A percentile compares a stretch with the other conserved stretches of the same genome.
These are phyloP conservation scores for Sorex maritimensis DNA, from an alignment of 2,797 vertebrate genomes.

Conservation along the genomic window DNA sequence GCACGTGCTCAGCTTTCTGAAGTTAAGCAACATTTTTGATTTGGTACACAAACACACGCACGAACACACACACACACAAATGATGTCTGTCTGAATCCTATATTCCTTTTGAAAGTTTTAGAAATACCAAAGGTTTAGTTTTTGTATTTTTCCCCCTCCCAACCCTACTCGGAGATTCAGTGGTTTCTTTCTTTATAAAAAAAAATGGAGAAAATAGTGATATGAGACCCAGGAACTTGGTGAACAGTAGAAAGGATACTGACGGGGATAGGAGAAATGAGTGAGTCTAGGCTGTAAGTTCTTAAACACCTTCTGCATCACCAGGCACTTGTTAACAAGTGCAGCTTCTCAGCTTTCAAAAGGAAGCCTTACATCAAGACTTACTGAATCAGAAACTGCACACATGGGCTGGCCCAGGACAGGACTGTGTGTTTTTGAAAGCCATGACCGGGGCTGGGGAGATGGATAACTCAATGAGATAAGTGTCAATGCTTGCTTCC, in stretches of 20 bases:
- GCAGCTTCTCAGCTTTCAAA: neutral
- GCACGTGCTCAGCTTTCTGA: no score
- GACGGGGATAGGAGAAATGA: neutral
- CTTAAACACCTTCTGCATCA: no score
- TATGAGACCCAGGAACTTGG: neutral
- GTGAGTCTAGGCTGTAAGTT: neutral
- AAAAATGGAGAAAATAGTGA: neutral
- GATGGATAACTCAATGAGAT: no score
- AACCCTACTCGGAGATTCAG: neutral
- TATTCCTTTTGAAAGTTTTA: slow-evolving; percentile 7
- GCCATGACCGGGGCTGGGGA: neutral
- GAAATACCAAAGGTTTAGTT: neutral
- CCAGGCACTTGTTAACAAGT: neutral
- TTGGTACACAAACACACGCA: neutral
- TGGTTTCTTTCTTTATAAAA: neutral
- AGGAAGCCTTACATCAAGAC: neutral
- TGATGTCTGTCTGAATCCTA: neutral
- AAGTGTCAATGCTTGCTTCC: no score
- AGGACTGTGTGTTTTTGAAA: slow-evolving; percentile 31
- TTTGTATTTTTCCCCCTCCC: neutral
- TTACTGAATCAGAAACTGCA: neutral
- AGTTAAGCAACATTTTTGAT: neutral
- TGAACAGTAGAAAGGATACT: neutral
- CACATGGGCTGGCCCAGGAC: no score
- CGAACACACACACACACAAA: neutral